Conservation (phyloP, 2,888 invertebrate genomes). For the Chorisops tibialis region DNA sequence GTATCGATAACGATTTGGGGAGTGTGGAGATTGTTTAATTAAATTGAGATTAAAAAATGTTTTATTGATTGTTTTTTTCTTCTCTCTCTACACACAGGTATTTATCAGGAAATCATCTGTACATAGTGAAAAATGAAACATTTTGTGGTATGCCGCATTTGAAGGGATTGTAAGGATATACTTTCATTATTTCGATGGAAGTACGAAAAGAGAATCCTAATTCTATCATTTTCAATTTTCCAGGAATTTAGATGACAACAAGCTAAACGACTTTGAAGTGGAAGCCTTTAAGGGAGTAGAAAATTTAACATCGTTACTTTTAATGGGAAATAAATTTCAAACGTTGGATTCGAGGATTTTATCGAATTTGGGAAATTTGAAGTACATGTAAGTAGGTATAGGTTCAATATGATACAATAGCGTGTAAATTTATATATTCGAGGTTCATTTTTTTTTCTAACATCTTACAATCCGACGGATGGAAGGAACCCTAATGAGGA, state of each 20-base stretch:
- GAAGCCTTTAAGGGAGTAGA: constrained; percentile 51
- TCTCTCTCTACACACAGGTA: constrained; percentile 50
- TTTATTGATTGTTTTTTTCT: constrained; percentile 11
- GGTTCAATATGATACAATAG: not conserved
- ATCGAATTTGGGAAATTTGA: constrained; percentile 48
- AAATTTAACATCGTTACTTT: constrained; percentile 53
- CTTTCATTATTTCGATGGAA: not conserved
- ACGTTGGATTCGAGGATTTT: constrained; percentile 49
- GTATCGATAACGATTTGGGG: constrained; percentile 39
- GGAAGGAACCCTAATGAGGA: no score
- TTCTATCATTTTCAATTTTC: constrained; percentile 1
- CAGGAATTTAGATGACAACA: constrained; percentile 54
- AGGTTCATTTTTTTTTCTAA: not conserved
- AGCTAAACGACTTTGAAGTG: constrained; percentile 49
- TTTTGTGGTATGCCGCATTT: constrained; percentile 53
- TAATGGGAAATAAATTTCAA: constrained; percentile 48
- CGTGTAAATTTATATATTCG: no score
- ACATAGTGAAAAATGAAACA: constrained; percentile 49
- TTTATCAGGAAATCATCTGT: constrained; percentile 54
- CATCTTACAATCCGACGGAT: not conserved
- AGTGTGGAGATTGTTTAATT: not conserved
- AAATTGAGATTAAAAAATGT: not conserved
- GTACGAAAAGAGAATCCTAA: not conserved
- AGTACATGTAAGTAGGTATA: constrained; percentile 53
- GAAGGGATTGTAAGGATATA: constrained; percentile 46